Conservation (phyloP, 1,140 invertebrate genomes). For the Rhyzopertha dominica region DNA sequence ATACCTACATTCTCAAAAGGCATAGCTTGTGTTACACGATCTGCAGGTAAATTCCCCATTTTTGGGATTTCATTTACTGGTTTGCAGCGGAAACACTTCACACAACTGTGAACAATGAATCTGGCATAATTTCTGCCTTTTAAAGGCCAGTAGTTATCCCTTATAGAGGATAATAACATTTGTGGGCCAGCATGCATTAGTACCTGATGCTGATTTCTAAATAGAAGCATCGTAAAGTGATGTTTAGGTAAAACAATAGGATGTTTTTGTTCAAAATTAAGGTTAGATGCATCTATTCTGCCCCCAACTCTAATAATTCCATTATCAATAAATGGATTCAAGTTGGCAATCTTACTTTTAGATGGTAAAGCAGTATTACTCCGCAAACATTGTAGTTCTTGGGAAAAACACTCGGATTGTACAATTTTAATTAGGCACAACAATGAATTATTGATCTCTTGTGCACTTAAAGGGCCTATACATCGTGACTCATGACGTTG, state of each 20-base stretch:
- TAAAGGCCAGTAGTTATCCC: conserved; percentile 23
- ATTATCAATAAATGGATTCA: conserved; percentile 11
- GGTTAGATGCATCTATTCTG: neutral
- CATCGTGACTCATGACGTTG: no score
- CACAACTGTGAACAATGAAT: neutral
- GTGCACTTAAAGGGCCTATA: no score
- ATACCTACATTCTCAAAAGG: conserved; percentile 33
- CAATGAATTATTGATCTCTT: no score
- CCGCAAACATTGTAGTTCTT: no score
- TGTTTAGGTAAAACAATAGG: conserved; percentile 8
- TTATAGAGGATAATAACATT: neutral
- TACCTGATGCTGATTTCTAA: conserved; percentile 26
- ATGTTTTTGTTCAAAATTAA: conserved; percentile 7
- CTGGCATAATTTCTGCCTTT: conserved; percentile 16
- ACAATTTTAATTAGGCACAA: no score
- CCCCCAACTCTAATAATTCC: conserved; percentile 7
- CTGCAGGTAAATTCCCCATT: conserved; percentile 23
- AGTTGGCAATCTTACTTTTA: conserved; percentile 1
- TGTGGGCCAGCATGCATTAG: conserved; percentile 27
- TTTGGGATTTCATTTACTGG: neutral
- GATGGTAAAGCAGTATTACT: no score
- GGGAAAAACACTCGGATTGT: no score
- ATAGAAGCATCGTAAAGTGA: conserved; percentile 1
- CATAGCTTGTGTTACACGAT: neutral
- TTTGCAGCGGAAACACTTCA: conserved; percentile 14